These are phyloP conservation scores for Rhodeus uyekii DNA, from an alignment of 2,797 vertebrate species.

Conservation along the genomic window DNA sequence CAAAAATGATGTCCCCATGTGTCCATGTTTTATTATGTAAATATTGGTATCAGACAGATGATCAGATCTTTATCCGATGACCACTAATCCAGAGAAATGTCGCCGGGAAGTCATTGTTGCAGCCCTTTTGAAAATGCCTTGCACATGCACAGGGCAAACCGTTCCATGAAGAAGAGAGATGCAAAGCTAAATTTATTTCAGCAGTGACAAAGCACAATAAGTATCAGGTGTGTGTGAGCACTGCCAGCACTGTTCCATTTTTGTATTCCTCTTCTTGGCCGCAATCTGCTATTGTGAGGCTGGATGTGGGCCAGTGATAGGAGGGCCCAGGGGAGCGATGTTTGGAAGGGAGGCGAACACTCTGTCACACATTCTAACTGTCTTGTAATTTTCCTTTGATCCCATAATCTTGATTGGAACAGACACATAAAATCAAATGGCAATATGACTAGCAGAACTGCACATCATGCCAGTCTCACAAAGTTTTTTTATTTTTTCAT, in stretches of 20 bases:
- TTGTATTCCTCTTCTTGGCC: constrained; percentile 20
- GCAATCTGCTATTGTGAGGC: background rate
- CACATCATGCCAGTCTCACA: background rate
- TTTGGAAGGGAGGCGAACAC: background rate
- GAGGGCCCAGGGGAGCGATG: background rate
- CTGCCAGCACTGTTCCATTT: constrained; percentile 4
- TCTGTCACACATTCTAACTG: constrained; percentile 16
- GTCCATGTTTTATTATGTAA: background rate
- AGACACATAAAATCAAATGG: background rate
- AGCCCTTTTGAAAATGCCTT: background rate
- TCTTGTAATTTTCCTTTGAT: constrained; percentile 29
- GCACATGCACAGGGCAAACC: background rate
- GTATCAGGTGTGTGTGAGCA: constrained; percentile 4
- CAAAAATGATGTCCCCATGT: background rate
- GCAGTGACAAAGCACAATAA: constrained; percentile 25
- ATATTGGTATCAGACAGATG: background rate
- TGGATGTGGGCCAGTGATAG: constrained; percentile 12
- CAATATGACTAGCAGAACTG: background rate
- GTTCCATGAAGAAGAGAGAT: background rate
- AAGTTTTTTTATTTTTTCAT: background rate
- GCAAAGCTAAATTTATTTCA: constrained; percentile 24
- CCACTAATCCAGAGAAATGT: background rate
- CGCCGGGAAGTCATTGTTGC: background rate
- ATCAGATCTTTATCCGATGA: background rate
- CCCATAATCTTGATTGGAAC: constrained; percentile 25